Evolutionary conservation across 1,140 invertebrate genomes (phyloP).

Genomic region (Gonioctena quinquepunctata): DNA sequence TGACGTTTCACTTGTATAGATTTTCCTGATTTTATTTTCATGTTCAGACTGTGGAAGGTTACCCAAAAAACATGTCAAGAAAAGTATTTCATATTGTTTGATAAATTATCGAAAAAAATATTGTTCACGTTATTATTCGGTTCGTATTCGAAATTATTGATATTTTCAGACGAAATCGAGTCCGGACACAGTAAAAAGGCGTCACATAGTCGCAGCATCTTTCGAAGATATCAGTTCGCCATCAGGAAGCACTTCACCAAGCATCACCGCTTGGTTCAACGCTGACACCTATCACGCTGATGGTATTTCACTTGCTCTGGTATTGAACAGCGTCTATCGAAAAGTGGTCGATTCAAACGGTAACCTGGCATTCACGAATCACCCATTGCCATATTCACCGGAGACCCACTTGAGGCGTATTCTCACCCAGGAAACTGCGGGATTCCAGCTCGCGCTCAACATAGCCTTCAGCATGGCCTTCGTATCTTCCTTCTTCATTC

Average conservation of each 20-base stretch:
- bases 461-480: slow-evolving; percentile 71
- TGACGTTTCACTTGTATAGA: too few species aligned
- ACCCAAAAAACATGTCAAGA: too few species aligned
- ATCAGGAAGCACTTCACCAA: slow-evolving; percentile 8
- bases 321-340: slow-evolving; percentile 40
- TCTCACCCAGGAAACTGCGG: slow-evolving; percentile 59
- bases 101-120: too few species aligned
- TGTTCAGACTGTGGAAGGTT: too few species aligned
- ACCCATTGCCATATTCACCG: slow-evolving; percentile 67
- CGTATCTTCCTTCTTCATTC: slow-evolving; percentile 73
- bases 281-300: slow-evolving; percentile 72
- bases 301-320: slow-evolving; percentile 38
- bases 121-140: too few species aligned
- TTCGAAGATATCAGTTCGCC: slow-evolving; percentile 36
- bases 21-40: too few species aligned
- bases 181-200: slow-evolving; percentile 37
- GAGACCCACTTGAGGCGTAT: slow-evolving; percentile 54
- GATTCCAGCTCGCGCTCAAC: slow-evolving; percentile 67
- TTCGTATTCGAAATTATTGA: too few species aligned
- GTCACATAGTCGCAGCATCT: slow-evolving; percentile 59
- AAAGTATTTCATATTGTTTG: too few species aligned
- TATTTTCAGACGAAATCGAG: slow-evolving; percentile 39
- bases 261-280: slow-evolving; percentile 62
- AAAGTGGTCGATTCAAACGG: background rate
- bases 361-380: slow-evolving; percentile 66